phyloP scores from a whole-genome alignment of 2,797 vertebrate species.

The Rhadinocentrus ornatus region DNA sequence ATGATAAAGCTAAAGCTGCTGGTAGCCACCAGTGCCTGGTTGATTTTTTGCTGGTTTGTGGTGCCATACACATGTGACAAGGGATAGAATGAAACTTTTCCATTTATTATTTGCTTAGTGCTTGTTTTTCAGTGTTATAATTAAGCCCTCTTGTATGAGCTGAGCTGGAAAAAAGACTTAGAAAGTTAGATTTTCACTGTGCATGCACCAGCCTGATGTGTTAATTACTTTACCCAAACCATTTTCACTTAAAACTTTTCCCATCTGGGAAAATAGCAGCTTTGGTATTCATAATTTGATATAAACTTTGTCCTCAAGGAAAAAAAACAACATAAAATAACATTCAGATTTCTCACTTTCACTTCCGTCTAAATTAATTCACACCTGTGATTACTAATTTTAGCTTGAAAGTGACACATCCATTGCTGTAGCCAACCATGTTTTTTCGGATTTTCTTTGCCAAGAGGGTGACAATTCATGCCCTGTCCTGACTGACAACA shows the following conservation, averaged over 20 bases:
- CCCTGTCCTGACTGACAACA: conserved; percentile 39
- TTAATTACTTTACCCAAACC: conserved; percentile 3
- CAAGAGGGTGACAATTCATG: conserved; percentile 38
- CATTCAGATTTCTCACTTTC: conserved; percentile 5
- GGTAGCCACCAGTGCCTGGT: conserved; percentile 5
- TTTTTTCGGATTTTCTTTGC: conserved; percentile 32
- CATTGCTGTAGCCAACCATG: not conserved
- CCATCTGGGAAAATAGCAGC: not conserved
- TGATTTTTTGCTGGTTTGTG: conserved; percentile 10
- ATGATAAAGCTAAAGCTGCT: conserved; percentile 40
- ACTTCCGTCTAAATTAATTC: conserved; percentile 6
- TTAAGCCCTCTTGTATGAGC: conserved; percentile 2
- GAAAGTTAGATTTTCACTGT: not conserved
- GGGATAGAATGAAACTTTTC: not conserved
- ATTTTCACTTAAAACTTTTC: conserved; percentile 2
- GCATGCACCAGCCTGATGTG: not conserved
- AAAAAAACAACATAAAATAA: not conserved
- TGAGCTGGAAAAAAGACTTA: not conserved
- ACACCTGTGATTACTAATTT: not conserved
- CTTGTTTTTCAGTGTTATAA: conserved; percentile 9
- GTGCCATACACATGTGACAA: conserved; percentile 2
- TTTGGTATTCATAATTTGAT: not conserved
- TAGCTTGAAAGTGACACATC: conserved; percentile 32
- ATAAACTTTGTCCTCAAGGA: not conserved
- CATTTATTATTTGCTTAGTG: conserved; percentile 10